Conservation (phyloP, 2,113 vertebrate genomes). For the Cynopterus brachyotis region DNA sequence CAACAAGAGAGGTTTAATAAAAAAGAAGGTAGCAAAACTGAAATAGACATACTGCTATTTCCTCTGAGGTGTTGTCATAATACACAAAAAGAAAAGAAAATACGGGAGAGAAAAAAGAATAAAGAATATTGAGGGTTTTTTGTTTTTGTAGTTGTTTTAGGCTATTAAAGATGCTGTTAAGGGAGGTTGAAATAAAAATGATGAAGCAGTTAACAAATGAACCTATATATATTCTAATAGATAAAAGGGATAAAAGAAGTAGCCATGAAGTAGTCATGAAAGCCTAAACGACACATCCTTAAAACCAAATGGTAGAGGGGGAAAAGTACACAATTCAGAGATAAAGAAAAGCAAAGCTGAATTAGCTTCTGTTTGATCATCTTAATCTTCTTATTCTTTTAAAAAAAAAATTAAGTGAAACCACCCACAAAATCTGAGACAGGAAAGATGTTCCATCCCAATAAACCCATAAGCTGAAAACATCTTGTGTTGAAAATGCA, state of each 20-base stretch:
- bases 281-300: not conserved
- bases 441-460: not conserved
- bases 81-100: not conserved
- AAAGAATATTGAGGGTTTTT: not conserved
- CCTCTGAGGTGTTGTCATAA: not conserved
- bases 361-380: not conserved
- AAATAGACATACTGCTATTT: not conserved
- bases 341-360: not conserved
- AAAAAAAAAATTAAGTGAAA: not conserved
- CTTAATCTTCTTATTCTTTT: not conserved
- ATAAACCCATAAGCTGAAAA: too few relatives aligned
- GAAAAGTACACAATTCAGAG: conserved; percentile 8
- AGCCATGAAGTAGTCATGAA: not conserved
- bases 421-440: not conserved
- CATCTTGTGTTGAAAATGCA: too few relatives aligned
- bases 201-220: not conserved
- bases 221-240: not conserved
- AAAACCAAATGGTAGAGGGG: not conserved
- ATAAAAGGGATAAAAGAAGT: not conserved
- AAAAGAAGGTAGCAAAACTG: conserved; percentile 15
- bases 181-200: conserved; percentile 33
- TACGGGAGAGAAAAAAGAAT: not conserved
- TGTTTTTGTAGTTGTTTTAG: not conserved
- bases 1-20: not conserved
- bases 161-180: not conserved